Percentiles rank a stretch among this genome's conserved stretches.
phyloP scores from a whole-genome alignment of 2,113 vertebrate species.

The Polyodon spathula region DNA sequence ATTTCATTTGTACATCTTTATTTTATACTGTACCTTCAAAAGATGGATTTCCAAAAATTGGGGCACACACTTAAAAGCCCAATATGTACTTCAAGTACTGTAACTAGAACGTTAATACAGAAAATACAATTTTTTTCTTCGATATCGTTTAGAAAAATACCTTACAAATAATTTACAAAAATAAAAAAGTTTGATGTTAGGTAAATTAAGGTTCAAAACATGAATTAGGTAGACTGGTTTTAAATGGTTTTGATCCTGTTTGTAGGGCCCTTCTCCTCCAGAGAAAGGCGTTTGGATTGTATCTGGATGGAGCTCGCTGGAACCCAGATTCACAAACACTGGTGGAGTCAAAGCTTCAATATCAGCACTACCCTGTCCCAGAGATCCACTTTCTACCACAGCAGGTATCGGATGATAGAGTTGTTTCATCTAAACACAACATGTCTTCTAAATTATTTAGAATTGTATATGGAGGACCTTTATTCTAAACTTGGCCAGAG shows the following conservation, averaged over 20 bases:
- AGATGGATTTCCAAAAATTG: not conserved
- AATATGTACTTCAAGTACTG: too few relatives aligned
- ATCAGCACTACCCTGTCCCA: slow-evolving; percentile 34
- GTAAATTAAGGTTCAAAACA: not conserved
- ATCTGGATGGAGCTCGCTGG: slow-evolving; percentile 37
- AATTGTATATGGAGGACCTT: too few relatives aligned
- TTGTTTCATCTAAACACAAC: too few relatives aligned
- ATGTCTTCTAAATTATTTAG: too few relatives aligned
- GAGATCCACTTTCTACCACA: slow-evolving; percentile 34
- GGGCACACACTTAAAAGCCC: not conserved
- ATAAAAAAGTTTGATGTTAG: not conserved
- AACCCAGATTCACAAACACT: slow-evolving; percentile 18
- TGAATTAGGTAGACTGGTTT: not conserved
- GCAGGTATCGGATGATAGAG: slow-evolving; percentile 9
- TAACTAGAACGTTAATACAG: too few relatives aligned
- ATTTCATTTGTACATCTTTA: not conserved
- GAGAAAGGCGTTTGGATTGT: slow-evolving; percentile 38
- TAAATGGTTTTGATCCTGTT: too few relatives aligned
- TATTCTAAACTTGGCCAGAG: too few relatives aligned
- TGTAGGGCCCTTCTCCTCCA: slow-evolving; percentile 10
- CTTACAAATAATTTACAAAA: not conserved
- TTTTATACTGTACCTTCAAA: not conserved
- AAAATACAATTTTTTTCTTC: not conserved
- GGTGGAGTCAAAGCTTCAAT: slow-evolving; percentile 30
- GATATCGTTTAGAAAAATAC: not conserved